Percentiles rank a stretch among this genome's conserved stretches.
Conservation (phyloP, 2,888 invertebrate genomes). For the Plagodis dolabraria region DNA sequence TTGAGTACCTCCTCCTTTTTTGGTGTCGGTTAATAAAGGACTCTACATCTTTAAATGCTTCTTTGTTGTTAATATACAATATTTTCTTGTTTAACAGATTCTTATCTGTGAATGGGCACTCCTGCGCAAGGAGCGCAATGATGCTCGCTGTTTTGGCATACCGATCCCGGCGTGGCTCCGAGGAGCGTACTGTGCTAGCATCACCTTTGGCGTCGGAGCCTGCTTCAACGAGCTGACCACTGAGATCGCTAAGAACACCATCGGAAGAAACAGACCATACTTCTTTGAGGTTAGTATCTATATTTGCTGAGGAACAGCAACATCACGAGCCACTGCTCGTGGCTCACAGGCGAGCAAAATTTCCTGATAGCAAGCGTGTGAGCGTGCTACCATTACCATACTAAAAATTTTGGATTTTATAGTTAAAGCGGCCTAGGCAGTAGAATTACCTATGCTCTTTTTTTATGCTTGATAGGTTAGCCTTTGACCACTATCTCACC, state of each 20-base stretch:
- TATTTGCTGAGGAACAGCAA: too few species aligned
- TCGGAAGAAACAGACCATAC: conserved; percentile 97
- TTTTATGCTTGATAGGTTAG: too few species aligned
- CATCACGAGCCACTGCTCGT: too few species aligned
- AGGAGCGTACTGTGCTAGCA: conserved; percentile 88
- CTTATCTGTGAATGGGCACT: conserved; percentile 68
- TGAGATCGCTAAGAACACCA: conserved; percentile 95
- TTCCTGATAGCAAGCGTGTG: too few species aligned
- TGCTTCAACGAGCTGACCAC: conserved; percentile 93
- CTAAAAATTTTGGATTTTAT: too few species aligned
- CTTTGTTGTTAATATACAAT: neutral
- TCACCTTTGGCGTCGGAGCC: conserved; percentile 92
- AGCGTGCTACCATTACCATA: too few species aligned
- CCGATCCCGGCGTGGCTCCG: conserved; percentile 89
- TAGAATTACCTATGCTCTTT: too few species aligned
- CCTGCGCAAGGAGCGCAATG: conserved; percentile 65
- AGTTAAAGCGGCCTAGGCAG: too few species aligned
- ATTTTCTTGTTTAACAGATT: conserved; percentile 52
- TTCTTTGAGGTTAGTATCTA: conserved; percentile 89
- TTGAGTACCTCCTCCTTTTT: too few species aligned
- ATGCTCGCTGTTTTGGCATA: conserved; percentile 80
- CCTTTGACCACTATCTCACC: too few species aligned
- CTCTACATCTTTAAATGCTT: neutral
- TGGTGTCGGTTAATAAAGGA: too few species aligned
- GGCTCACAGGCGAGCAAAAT: too few species aligned